A percentile compares a stretch with the other conserved stretches of the same genome.
phyloP scores from a whole-genome alignment of 2,113 vertebrate species.

The Chlorocebus sabaeus region DNA sequence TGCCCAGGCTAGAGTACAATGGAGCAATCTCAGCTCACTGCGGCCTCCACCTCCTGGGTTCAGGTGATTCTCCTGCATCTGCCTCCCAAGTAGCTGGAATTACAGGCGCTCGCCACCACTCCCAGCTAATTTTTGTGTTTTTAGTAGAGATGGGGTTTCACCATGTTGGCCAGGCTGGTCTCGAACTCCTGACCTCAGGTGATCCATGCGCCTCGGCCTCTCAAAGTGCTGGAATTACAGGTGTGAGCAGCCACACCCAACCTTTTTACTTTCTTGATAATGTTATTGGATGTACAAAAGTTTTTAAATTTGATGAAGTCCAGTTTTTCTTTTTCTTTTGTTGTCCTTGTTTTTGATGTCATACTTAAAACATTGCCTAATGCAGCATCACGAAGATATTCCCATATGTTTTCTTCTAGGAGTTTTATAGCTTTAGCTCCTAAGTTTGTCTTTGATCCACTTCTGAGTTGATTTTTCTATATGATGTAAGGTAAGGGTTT shows the following conservation, averaged over 20 bases:
- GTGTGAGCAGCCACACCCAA: rapidly evolving
- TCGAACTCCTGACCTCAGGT: too few species aligned
- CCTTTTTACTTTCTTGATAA: not conserved
- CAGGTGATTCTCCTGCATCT: too few species aligned
- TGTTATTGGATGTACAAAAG: not conserved
- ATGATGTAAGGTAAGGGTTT: not conserved
- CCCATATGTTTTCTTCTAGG: not conserved
- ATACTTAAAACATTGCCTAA: not conserved
- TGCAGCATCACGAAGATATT: not conserved
- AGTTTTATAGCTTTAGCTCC: not conserved
- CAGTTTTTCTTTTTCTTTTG: not conserved
- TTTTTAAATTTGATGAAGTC: not conserved
- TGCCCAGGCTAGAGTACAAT: too few species aligned
- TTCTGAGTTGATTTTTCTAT: not conserved
- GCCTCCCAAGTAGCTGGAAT: too few species aligned
- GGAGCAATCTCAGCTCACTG: too few species aligned
- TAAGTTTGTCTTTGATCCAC: not conserved
- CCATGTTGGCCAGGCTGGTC: too few species aligned
- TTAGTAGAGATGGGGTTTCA: too few species aligned
- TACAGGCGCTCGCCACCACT: too few species aligned
- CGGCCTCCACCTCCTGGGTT: too few species aligned
- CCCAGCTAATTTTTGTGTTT: too few species aligned
- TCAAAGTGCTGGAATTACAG: too few species aligned
- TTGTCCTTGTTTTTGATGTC: not conserved
- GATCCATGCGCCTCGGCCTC: rapidly evolving